Percentiles rank a stretch among this genome's conserved stretches.
These are phyloP conservation scores for Styela clava DNA, from an alignment of 23 tunicate genomes.

Conservation along the genomic window DNA sequence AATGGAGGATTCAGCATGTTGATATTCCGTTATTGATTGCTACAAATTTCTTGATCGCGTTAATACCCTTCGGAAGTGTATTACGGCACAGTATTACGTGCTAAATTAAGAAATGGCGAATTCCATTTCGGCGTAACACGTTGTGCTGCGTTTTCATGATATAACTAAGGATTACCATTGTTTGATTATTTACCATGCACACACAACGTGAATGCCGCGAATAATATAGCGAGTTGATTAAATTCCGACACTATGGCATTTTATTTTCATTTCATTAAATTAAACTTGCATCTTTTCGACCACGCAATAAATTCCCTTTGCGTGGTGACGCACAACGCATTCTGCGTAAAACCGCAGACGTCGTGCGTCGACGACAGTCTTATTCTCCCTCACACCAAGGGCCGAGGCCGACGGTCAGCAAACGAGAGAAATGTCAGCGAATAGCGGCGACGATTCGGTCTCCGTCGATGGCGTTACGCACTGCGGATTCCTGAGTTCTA, in stretches of 20 bases:
- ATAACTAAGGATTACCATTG: no score
- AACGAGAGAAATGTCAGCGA: background rate
- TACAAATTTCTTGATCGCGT: no score
- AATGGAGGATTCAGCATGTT: no score
- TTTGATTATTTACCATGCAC: no score
- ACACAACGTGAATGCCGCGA: background rate
- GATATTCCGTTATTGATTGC: no score
- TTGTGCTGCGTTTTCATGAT: no score
- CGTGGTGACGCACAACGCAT: background rate
- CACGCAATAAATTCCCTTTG: background rate
- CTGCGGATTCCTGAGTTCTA: background rate
- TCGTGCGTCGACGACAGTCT: background rate
- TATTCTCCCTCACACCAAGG: background rate
- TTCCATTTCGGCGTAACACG: no score
- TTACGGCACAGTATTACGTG: no score
- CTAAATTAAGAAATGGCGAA: no score
- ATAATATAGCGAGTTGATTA: background rate
- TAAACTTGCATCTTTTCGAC: background rate
- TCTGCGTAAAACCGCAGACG: background rate
- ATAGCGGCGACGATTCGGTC: background rate
- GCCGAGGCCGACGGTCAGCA: background rate
- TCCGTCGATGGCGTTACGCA: background rate
- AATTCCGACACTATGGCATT: background rate
- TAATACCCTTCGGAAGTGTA: no score
- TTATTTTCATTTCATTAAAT: no score